Percentiles rank a stretch among this genome's conserved stretches.
These are phyloP conservation scores for Scelioninae gen. 2 DNA, from an alignment of 2,888 invertebrate species.

Conservation along the genomic window DNA sequence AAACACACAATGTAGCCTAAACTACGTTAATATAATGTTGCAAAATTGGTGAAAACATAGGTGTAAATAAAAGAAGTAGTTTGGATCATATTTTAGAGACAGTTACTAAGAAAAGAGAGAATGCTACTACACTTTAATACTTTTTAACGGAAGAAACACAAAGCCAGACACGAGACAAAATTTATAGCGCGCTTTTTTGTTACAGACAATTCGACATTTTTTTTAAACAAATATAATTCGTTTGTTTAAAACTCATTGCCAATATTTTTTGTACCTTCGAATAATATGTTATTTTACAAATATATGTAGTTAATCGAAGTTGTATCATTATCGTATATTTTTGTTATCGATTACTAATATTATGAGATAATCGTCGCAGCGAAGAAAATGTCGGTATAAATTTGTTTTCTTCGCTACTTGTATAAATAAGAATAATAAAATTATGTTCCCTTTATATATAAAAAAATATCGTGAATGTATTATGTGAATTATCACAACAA, in stretches of 20 bases:
- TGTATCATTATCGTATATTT: constrained; percentile 60
- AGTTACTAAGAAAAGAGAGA: constrained; percentile 53
- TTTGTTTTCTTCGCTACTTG: constrained; percentile 56
- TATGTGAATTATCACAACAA: constrained; percentile 45
- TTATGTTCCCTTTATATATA: constrained; percentile 59
- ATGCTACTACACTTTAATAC: constrained; percentile 60
- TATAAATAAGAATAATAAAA: constrained; percentile 59
- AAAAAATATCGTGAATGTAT: constrained; percentile 50
- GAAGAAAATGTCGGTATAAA: constrained; percentile 58
- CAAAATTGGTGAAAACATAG: constrained; percentile 59
- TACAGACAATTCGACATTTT: constrained; percentile 43
- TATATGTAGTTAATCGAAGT: constrained; percentile 56
- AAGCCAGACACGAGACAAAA: constrained; percentile 47
- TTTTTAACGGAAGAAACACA: constrained; percentile 53
- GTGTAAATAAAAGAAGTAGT: constrained; percentile 59
- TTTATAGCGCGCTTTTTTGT: constrained; percentile 54
- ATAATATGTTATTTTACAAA: constrained; percentile 49
- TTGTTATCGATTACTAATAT: constrained; percentile 61
- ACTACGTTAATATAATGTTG: constrained; percentile 55
- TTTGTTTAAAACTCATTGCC: constrained; percentile 55
- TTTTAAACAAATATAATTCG: constrained; percentile 45
- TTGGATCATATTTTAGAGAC: constrained; percentile 59
- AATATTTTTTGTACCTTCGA: constrained; percentile 57
- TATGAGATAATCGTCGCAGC: constrained; percentile 57
- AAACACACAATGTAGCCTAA: constrained; percentile 56